These are phyloP conservation scores for Stomatorhinus walkeri DNA, from an alignment of 2,797 vertebrate species.

Conservation along the genomic window DNA sequence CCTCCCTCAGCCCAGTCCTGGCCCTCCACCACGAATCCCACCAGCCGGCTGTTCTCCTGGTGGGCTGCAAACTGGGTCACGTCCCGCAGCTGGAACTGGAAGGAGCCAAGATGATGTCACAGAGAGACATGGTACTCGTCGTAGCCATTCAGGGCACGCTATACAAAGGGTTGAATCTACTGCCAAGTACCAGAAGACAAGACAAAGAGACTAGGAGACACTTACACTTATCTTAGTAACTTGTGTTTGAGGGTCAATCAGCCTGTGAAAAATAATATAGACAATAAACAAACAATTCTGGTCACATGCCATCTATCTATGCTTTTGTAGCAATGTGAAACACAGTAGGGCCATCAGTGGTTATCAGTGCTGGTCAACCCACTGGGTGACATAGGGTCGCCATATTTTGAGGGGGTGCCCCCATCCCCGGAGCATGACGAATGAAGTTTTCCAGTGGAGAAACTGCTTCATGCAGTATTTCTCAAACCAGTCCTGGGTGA, in stretches of 20 bases:
- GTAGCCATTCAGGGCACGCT: neutral
- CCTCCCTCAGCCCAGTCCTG: conserved; percentile 60
- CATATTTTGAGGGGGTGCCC: neutral
- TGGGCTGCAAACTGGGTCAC: conserved; percentile 88
- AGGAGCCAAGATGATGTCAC: neutral
- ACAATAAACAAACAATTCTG: neutral
- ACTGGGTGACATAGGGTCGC: neutral
- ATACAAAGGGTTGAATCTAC: neutral
- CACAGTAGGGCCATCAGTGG: neutral
- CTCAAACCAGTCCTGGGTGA: neutral
- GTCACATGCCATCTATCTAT: neutral
- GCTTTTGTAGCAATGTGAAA: neutral
- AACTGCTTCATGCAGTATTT: neutral
- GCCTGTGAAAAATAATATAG: conserved; percentile 55
- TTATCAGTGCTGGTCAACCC: neutral
- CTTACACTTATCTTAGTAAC: conserved; percentile 88
- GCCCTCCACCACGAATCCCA: conserved; percentile 81
- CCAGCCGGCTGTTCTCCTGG: conserved; percentile 85
- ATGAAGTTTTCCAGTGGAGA: neutral
- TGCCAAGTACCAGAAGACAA: neutral
- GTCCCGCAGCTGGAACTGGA: conserved; percentile 80
- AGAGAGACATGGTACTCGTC: neutral
- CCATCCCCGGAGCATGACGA: neutral
- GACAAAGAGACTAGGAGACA: conserved; percentile 33
- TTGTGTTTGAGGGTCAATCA: conserved; percentile 97